Base-by-base conservation (phyloP, 1,140 invertebrate genomes). In the Drosophila nikananu region DNA sequence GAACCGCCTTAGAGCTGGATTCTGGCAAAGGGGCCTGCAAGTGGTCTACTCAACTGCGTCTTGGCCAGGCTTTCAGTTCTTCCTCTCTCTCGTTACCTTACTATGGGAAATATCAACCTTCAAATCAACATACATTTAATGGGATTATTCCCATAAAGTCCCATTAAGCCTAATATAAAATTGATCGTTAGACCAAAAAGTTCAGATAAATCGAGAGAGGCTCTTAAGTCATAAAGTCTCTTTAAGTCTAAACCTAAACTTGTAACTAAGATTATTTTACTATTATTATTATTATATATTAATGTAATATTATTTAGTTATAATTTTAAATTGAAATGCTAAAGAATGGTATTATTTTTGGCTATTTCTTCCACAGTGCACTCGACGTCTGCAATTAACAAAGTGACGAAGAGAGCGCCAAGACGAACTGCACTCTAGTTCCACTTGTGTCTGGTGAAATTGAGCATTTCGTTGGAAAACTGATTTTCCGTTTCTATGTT, bases 361-460 rank as follows among this genome's bases (percentile, higher is more conserved):
- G 15, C 8, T 10, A 37, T 23, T 55, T 7, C 2, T 23, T 55
- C 15, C 54, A 55, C 15, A 55, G 32, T 55, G 54, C 54, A 37
- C 32, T 55, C 32, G 30, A 42, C 35, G 70, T 72, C 59, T 51
- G 63, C 64, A 77, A 77, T 77, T 73, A 77, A 78, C 64, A 76
- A 76, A 46, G 52, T 58, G 82, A 78, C 74, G 60, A 74, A 39
- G 46, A 58, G 48, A 48, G 64, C 51, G 51, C 30, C 39, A 54
- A 52, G 57, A 19, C 37, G 7, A 51, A 46, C 52, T 46, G 44
- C 72, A 46, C 64, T 54, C 30, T 54, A 17, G 51, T 35, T 54
- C 30, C 55, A 39, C 66, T 46, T 12, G 48, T 19, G 51, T 57
- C 58, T 65, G 71, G 73, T 79, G 70, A 81, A 86, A 81, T 72